These are phyloP conservation scores for Pyrgus malvae DNA, from an alignment of 2,888 invertebrate genomes.

Conservation along the genomic window DNA sequence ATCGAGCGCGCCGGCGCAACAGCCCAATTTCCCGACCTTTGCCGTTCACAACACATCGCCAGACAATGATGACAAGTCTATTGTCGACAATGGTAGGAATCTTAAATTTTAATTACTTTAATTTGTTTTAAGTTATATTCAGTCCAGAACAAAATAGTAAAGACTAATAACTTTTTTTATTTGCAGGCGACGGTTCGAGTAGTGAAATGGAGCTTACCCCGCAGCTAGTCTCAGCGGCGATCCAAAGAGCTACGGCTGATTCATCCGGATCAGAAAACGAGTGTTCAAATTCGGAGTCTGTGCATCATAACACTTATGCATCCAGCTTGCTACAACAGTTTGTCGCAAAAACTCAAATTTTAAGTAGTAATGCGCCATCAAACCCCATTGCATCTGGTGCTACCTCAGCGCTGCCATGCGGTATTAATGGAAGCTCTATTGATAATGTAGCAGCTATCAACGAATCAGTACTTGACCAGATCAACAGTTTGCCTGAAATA, in stretches of 20 bases:
- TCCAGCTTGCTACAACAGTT: conserved; percentile 90
- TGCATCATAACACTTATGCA: conserved; percentile 83
- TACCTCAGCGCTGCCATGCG: conserved; percentile 49
- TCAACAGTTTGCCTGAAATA: conserved; percentile 64
- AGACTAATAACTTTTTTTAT: not conserved
- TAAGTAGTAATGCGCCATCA: conserved; percentile 77
- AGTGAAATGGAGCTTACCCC: conserved; percentile 90
- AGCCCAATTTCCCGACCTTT: conserved; percentile 82
- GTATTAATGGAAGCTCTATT: conserved; percentile 52
- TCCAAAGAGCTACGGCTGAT: conserved; percentile 85
- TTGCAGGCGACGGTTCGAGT: conserved; percentile 83
- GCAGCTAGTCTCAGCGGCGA: conserved; percentile 88
- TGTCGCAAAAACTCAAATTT: conserved; percentile 88
- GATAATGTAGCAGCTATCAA: conserved; percentile 62
- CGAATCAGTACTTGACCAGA: conserved; percentile 69
- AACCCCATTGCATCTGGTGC: conserved; percentile 54
- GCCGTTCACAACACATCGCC: conserved; percentile 62
- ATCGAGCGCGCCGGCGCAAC: conserved; percentile 80
- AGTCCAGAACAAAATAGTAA: not conserved
- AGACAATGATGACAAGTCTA: conserved; percentile 74
- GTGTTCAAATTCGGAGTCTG: conserved; percentile 75
- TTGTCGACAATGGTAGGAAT: conserved; percentile 72
- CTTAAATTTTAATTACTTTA: not conserved
- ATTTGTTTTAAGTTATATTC: not conserved
- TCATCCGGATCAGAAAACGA: conserved; percentile 89